Evolutionary conservation across 1,140 invertebrate genomes (phyloP), one percentile per base, ranked within the genome.

Genomic region (Conus betulinus): DNA sequence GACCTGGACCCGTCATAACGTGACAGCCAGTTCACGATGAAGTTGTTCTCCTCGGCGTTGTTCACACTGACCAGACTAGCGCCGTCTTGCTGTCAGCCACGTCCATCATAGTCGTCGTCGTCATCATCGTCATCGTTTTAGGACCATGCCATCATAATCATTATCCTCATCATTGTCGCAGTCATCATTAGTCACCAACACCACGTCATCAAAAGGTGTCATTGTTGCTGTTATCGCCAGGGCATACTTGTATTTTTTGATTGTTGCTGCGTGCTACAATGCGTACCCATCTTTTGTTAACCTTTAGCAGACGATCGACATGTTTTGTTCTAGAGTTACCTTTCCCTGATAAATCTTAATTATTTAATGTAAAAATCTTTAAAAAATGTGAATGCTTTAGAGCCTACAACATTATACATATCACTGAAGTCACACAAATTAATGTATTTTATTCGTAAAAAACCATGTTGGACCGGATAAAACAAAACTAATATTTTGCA

Each of bases 41-140:
- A 92, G n/a, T 84, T 85, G 79, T 92, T 88, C 88, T 91, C 91
- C 39, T 78, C 63, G 1, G 17, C 67, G 17, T 78, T 76, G 27
- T 92, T 91, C 51, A 92, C 86, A 67, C 90, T 92, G 5, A 92
- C 39, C 39, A 92, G 78, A 8, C 83, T 83, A 15, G 92, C 89
- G 3, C 91, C 92, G 74, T 92, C 89, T 13, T 82, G 74, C 92
- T 92, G 84, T 76, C 51, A 20, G 23, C 20, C 60, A 0, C 2
- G 8, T 25, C 23, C 53, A 17, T 23, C 71, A 78, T 53, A 20
- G 23, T 71, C 20, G 11, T 52, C 39, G 39, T 78, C 53, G 5
- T 20, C 51, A 25, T 57, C 53, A 67, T 60, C 15, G 4, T 60
- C 57, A 60, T 60, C 15, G 57, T 60, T 11, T 11, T 60, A 60